A percentile compares a stretch with the other conserved stretches of the same genome.
Evolutionary conservation across 2,797 vertebrate genomes (phyloP).

Genomic region (Huso huso): DNA sequence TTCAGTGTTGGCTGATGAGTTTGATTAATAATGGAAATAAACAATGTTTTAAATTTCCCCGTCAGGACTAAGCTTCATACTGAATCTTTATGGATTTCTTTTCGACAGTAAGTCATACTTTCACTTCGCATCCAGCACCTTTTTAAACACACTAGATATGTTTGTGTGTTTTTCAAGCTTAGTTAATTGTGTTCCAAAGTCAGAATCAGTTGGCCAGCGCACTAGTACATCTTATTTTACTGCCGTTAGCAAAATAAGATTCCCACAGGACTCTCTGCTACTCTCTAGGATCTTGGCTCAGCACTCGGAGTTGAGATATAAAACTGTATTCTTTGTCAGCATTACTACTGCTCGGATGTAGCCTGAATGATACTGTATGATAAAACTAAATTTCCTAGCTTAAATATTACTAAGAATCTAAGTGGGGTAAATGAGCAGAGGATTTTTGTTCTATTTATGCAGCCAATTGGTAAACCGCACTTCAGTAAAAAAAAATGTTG

Average conservation of each 20-base stretch:
- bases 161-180: not conserved
- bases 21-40: slow-evolving; percentile 65
- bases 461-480: slow-evolving; percentile 2
- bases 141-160: too few relatives aligned
- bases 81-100: slow-evolving; percentile 38
- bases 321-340: not conserved
- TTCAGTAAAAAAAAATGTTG: slow-evolving; percentile 4
- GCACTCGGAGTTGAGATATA: not conserved
- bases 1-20: slow-evolving; percentile 30
- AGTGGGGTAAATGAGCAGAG: slow-evolving; percentile 8
- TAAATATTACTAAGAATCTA: slow-evolving; percentile 7
- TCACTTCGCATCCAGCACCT: too few relatives aligned
- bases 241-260: not conserved
- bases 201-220: not conserved
- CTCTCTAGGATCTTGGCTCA: not conserved
- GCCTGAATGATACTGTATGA: not conserved
- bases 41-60: slow-evolving; percentile 47
- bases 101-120: slow-evolving; percentile 9
- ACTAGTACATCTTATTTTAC: not conserved
- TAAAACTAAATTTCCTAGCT: slow-evolving; percentile 6
- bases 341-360: not conserved
- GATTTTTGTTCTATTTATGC: slow-evolving; percentile 12
- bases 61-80: slow-evolving; percentile 38
- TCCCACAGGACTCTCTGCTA: not conserved
- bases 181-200: not conserved